Base-by-base conservation (phyloP, 2,888 invertebrate genomes). In the Ariolimax columbianus region DNA sequence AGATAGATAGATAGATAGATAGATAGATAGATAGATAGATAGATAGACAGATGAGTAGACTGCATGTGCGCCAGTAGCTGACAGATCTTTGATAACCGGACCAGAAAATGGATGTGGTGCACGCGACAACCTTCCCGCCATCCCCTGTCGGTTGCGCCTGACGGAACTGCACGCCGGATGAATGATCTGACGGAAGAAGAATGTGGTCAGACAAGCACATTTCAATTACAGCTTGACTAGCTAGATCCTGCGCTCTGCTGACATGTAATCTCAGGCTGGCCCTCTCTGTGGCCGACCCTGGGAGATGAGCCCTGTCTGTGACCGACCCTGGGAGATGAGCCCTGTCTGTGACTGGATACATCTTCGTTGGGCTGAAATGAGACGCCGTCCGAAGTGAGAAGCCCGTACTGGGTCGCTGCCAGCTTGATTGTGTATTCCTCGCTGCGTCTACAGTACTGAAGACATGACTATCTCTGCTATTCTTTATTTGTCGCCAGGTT, bases 81-180 rank as follows among this genome's bases (percentile, higher is more conserved):
- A 51, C 30, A 47, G n/a, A 77, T 1, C 47, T 47, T 47, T 47
- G 51, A 77, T 77, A 51, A 40, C 51, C 33, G 30, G 47, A n/a
- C 6, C 6, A 77, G 30, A 51, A 51, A 77, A 77, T 51, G 77
- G n/a, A 77, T 47, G 51, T 51, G 19, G 51, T 43, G 30, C 77
- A 77, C 77, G 77, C 77, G 51, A 77, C 51, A n/a, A 51, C 51
- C 77, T 77, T 51, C 51, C 2, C 51, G 77, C n/a, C 77, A 47
- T 77, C 51, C 17, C 19, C 51, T 43, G 9, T 33, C 51, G 77
- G 30, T 33, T 47, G n/a, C 77, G 51, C n/a, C 30, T 77, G 77
- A 77, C 51, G 47, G 77, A 77, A 77, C 6, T 73, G 23, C 30
- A 19, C 51, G 47, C 77, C 11, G n/a, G 47, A 51, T 51, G 51